These are phyloP conservation scores for Lasioglossum malachurum DNA, from an alignment of 2,888 invertebrate species.

Conservation along the genomic window DNA sequence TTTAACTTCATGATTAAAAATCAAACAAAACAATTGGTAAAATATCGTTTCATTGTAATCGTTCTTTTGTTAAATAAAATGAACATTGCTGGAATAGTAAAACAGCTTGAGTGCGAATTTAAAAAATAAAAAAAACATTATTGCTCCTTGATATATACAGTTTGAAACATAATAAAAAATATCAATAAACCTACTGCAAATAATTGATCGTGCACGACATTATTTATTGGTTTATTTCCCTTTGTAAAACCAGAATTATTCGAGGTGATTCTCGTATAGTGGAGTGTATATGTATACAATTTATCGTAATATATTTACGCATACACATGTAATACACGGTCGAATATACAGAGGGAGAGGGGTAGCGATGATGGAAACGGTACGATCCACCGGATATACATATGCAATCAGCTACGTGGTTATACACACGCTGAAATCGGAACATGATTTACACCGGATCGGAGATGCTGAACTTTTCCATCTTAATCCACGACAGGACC, in stretches of 20 bases:
- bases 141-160: too few relatives aligned
- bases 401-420: conserved; percentile 55
- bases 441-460: conserved; percentile 48
- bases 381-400: conserved; percentile 49
- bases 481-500: conserved; percentile 50
- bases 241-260: background rate
- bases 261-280: background rate
- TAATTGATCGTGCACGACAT: background rate
- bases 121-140: too few relatives aligned
- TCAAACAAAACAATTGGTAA: too few relatives aligned
- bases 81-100: too few relatives aligned
- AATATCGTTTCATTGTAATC: too few relatives aligned
- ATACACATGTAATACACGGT: background rate
- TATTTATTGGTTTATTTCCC: background rate
- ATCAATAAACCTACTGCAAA: background rate
- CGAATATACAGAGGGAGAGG: background rate
- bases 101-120: too few relatives aligned
- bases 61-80: too few relatives aligned
- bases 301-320: background rate
- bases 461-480: conserved; percentile 47
- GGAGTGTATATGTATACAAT: background rate
- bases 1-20: too few relatives aligned
- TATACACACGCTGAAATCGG: conserved; percentile 30
- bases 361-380: conserved; percentile 38
- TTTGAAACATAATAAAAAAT: too few relatives aligned